Evolutionary conservation across 2,113 vertebrate species (phyloP).

Genomic region (Ciconia stormi): DNA sequence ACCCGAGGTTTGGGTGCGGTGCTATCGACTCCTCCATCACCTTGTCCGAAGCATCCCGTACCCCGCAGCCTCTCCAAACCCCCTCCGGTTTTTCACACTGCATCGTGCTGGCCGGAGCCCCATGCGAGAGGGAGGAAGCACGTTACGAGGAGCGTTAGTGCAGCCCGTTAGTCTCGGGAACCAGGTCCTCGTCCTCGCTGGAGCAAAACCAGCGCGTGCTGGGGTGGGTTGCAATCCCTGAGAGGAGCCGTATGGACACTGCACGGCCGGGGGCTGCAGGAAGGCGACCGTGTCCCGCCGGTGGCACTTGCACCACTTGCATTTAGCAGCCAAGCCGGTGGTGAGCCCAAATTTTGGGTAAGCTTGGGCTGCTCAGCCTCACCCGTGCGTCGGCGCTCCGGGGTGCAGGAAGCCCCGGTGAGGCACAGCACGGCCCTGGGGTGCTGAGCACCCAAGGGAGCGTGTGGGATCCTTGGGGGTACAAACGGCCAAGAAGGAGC

Average conservation of each 20-base stretch:
- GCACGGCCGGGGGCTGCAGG: accelerated
- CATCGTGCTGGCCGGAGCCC: not conserved
- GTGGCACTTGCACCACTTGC: not conserved
- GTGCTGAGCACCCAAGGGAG: not conserved
- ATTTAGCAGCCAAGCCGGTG: not conserved
- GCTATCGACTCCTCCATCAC: not conserved
- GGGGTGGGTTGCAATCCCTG: accelerated
- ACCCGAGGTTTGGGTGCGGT: not conserved
- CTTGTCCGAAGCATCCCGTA: not conserved
- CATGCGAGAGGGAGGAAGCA: not conserved
- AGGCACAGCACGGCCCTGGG: not conserved
- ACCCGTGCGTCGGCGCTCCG: accelerated
- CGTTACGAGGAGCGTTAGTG: constrained; percentile 25
- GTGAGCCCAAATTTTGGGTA: not conserved
- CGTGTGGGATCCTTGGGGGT: not conserved
- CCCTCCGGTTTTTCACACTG: not conserved
- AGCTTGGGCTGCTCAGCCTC: not conserved
- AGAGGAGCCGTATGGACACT: accelerated
- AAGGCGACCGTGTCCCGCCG: accelerated
- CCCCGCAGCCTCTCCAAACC: not conserved
- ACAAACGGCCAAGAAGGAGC: not conserved
- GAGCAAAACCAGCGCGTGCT: accelerated
- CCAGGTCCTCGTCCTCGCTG: accelerated
- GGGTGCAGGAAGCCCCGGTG: not conserved
- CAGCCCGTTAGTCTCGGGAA: constrained; percentile 37